phyloP scores from a whole-genome alignment of 2,888 invertebrate species.

The Xestia ashworthii region DNA sequence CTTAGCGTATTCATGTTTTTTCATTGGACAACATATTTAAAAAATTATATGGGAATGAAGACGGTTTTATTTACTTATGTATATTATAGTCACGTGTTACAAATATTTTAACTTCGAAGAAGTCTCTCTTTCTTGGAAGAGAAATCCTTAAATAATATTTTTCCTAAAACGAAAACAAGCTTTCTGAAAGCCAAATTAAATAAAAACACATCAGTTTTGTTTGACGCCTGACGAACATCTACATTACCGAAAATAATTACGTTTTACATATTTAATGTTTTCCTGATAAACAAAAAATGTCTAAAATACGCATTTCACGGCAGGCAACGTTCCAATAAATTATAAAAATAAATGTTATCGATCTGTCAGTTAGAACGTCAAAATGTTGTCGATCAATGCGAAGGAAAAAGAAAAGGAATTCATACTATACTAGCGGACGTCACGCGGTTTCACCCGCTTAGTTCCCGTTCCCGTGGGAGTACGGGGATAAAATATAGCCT shows the following conservation, averaged over 20 bases:
- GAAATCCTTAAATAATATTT: not conserved
- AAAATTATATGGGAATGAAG: not conserved
- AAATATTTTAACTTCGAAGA: not conserved
- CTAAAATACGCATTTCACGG: constrained; percentile 43
- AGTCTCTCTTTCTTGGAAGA: not conserved
- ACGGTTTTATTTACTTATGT: not conserved
- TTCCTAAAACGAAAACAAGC: no score
- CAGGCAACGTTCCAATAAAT: constrained; percentile 65
- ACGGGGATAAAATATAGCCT: no score
- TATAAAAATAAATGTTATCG: constrained; percentile 54
- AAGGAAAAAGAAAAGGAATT: no score
- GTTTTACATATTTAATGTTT: constrained; percentile 52
- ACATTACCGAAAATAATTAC: constrained; percentile 58
- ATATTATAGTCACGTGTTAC: no score
- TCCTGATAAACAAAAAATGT: constrained; percentile 59
- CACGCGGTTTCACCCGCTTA: no score
- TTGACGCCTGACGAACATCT: constrained; percentile 53
- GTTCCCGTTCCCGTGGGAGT: no score
- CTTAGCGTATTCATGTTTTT: not conserved
- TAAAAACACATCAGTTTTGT: constrained; percentile 26
- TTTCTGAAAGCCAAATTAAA: constrained; percentile 1
- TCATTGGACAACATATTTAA: constrained; percentile 5
- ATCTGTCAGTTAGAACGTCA: constrained; percentile 51
- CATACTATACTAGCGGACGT: constrained; percentile 6
- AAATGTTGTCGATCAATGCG: constrained; percentile 60